Conservation (phyloP, 2,888 invertebrate genomes). For the Nomada hirtipes region DNA sequence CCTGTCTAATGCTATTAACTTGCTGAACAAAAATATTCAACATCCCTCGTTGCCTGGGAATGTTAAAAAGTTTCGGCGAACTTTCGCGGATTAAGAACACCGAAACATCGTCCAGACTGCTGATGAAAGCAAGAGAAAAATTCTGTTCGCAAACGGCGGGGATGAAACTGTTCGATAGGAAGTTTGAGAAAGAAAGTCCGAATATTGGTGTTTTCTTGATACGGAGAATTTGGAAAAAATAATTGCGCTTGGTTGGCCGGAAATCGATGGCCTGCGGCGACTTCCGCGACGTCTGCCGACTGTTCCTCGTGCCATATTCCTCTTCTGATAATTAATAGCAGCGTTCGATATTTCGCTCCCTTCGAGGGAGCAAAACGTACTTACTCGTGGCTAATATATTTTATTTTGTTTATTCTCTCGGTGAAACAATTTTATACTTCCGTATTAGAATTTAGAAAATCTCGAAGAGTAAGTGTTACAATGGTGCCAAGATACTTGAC, state of each 20-base stretch:
- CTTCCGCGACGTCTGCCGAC: background rate
- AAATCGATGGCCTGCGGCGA: conserved; percentile 6
- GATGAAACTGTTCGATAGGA: background rate
- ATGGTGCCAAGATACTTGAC: accelerated
- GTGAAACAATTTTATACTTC: too few species aligned
- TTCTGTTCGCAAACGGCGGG: background rate
- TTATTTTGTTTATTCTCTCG: background rate
- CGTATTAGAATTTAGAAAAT: background rate
- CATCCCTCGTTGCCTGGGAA: background rate
- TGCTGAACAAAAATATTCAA: background rate
- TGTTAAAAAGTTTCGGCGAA: conserved; percentile 20
- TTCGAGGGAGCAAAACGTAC: background rate
- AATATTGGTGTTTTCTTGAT: background rate
- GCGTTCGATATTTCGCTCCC: background rate
- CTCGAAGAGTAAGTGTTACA: background rate
- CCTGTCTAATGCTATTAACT: background rate
- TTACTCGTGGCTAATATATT: background rate
- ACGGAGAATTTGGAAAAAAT: background rate
- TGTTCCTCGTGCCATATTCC: too few species aligned
- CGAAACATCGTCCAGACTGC: too few species aligned
- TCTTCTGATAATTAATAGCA: background rate
- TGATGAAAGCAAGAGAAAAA: background rate
- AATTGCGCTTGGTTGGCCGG: background rate
- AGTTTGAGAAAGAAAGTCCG: background rate
- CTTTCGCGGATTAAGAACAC: background rate